Evolutionary conservation across 1,140 invertebrate species (phyloP).

Genomic region (Cydia splendana): DNA sequence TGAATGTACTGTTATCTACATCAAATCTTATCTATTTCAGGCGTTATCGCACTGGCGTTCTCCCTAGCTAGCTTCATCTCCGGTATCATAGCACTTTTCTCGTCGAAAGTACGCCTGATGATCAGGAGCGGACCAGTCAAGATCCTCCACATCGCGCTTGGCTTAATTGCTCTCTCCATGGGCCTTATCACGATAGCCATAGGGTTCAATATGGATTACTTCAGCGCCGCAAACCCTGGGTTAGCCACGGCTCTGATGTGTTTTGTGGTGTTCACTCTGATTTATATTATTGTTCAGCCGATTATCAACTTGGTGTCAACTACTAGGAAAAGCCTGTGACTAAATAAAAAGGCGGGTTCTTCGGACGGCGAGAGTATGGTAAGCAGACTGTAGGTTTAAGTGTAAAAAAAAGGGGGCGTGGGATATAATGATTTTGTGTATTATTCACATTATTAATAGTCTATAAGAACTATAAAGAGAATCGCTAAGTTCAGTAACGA

Average conservation of each 20-base stretch:
- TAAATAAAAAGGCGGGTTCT: constrained; percentile 51
- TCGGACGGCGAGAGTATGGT: constrained; percentile 60
- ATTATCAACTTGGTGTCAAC: constrained; percentile 61
- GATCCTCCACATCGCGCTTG: constrained; percentile 65
- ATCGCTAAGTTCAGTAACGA: too few relatives aligned
- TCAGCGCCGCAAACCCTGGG: constrained; percentile 46
- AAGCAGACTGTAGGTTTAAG: constrained; percentile 14
- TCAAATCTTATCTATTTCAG: constrained; percentile 54
- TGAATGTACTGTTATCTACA: constrained; percentile 15
- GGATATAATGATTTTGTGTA: background rate
- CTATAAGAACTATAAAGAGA: too few relatives aligned
- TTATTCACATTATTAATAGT: too few relatives aligned
- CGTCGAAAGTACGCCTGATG: constrained; percentile 66
- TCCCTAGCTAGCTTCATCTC: constrained; percentile 66
- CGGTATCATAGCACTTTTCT: constrained; percentile 69
- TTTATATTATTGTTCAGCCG: constrained; percentile 66
- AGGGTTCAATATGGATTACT: constrained; percentile 70
- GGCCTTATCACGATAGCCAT: constrained; percentile 67
- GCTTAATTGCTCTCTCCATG: constrained; percentile 63
- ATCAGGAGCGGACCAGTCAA: constrained; percentile 67
- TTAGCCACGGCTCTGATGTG: constrained; percentile 61
- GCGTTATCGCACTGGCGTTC: constrained; percentile 68
- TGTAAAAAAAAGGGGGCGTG: constrained; percentile 5
- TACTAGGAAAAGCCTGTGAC: constrained; percentile 62
- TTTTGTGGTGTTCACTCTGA: constrained; percentile 62